Percentiles rank a stretch among this genome's conserved stretches.
phyloP scores from a whole-genome alignment of 1,140 invertebrate species.

The Bombus waltoni region DNA sequence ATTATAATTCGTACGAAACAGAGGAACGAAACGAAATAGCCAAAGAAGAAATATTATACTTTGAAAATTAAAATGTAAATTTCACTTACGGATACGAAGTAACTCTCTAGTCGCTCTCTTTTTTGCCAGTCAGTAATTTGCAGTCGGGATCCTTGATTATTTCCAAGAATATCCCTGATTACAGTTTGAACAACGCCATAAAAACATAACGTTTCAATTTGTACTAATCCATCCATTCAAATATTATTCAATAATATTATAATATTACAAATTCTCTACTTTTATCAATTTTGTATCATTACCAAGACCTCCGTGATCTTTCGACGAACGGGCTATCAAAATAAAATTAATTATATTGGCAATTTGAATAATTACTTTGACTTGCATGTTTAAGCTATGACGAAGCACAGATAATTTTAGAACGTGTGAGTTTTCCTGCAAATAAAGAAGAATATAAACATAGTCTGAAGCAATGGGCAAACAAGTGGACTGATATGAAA shows the following conservation, averaged over 20 bases:
- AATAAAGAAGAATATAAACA: background rate
- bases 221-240: too few species aligned
- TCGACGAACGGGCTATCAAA: too few species aligned
- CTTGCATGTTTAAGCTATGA: background rate
- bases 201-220: too few species aligned
- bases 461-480: background rate
- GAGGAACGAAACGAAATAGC: background rate
- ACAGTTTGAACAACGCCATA: too few species aligned
- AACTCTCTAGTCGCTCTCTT: background rate
- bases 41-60: background rate
- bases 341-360: background rate
- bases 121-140: background rate
- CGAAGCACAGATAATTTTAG: background rate
- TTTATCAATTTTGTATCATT: too few species aligned
- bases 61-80: too few species aligned
- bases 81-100: too few species aligned
- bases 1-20: too few species aligned
- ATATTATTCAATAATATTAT: too few species aligned
- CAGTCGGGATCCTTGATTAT: background rate
- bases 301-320: too few species aligned
- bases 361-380: background rate
- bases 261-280: too few species aligned
- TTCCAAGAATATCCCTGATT: background rate
- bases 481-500: background rate
- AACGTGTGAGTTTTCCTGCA: background rate